Percentiles rank a stretch among this genome's conserved stretches.
Evolutionary conservation across 1,140 invertebrate species (phyloP).

Genomic region (Drosophila kohkoa): DNA sequence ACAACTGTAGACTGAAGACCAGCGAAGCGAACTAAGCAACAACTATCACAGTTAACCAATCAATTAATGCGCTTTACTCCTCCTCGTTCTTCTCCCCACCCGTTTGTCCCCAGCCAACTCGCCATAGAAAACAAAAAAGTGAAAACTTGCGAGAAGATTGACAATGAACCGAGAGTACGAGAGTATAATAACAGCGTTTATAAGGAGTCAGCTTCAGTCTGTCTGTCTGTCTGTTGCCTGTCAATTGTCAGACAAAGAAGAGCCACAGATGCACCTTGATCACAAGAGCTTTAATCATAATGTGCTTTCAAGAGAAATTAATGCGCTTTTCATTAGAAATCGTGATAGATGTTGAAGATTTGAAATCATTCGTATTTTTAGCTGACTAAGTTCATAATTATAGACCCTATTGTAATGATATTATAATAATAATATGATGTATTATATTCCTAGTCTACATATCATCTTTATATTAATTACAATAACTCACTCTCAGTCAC

Average conservation of each 20-base stretch:
- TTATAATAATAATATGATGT: no score
- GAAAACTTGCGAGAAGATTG: slow-evolving; percentile 19
- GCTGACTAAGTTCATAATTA: no score
- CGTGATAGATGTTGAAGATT: not conserved
- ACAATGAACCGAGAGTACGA: slow-evolving; percentile 2
- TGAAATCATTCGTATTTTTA: no score
- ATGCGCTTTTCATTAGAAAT: slow-evolving; percentile 12
- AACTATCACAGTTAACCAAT: slow-evolving; percentile 27
- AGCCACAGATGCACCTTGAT: slow-evolving; percentile 6
- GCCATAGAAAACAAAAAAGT: slow-evolving; percentile 12
- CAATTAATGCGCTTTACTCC: slow-evolving; percentile 24
- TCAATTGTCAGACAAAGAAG: slow-evolving; percentile 1
- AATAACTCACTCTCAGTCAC: not conserved
- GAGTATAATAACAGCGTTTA: slow-evolving; percentile 14
- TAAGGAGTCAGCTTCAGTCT: slow-evolving; percentile 1
- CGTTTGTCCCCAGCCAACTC: not conserved
- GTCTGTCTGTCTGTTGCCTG: not conserved
- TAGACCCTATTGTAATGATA: no score
- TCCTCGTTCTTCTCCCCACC: not conserved
- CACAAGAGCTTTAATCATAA: slow-evolving; percentile 6
- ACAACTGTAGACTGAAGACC: slow-evolving; percentile 36
- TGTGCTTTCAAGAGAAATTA: slow-evolving; percentile 1
- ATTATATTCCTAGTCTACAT: no score
- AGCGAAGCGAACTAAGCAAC: slow-evolving; percentile 30
- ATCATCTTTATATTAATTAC: not conserved